Base-by-base conservation (phyloP, 30 jellyfish, hydroid and myxozoan genomes). In the Phacellophora camtschatica region DNA sequence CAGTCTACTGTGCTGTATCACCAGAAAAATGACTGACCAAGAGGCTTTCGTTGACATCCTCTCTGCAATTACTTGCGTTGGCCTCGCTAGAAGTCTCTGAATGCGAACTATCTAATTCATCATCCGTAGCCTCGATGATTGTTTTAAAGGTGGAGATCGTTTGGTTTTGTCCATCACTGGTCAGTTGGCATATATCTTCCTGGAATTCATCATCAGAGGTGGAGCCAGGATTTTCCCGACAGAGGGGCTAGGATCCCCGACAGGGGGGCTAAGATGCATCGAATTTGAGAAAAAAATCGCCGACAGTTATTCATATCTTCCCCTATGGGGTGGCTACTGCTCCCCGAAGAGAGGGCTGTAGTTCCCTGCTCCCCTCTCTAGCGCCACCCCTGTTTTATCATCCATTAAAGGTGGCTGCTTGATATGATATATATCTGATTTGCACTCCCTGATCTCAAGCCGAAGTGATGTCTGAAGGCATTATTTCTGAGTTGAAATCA, bases 131-230 rank as follows among this genome's bases (percentile, higher is more conserved):
- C 11, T 54, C 9, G 11, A 24, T 54, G 11, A 54, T 24, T 54
- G 69, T 19, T 54, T 54, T 24, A 54, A 54, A 10, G 24, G 69
- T 24, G 11, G 69, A 54, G 11, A 19, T 54, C 69, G 19, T 54
- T 54, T 54, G 69, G 32, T 19, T 19, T 54, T 54, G 69, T 19
- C 69, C 69, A 10, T 54, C 32, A 54, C 23, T 54, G 11, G 10
- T 54, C 69, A 54, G 69, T 54, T 54, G 11, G 69, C 69, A 54
- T 54, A 54, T 54, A 10, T 54, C 32, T 54, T 54, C 69, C 69
- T 54, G 69, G 69, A 54, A 10, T 8, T 24, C 69, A 54, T 54
- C 57, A 24, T 28, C 62, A 24, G n/a, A n/a, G n/a, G n/a, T n/a
- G n/a, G n/a, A n/a, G n/a, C n/a, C n/a, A n/a, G n/a, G n/a, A n/a